Evolutionary conservation across 2,113 vertebrate species (phyloP).

Genomic region (Nothobranchius furzeri): DNA sequence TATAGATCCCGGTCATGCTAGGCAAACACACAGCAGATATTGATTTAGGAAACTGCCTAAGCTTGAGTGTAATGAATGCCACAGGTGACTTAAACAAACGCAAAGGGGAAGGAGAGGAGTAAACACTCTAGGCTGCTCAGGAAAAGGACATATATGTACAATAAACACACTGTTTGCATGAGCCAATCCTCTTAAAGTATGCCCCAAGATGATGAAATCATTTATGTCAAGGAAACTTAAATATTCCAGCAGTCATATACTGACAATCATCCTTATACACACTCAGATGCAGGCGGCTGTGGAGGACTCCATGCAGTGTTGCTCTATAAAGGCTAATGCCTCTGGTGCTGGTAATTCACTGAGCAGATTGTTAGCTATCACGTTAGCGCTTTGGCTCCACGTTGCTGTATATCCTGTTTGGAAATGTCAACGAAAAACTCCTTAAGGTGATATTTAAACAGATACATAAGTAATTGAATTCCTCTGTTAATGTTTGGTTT

Average conservation of each 20-base stretch:
- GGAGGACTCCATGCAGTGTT: slow-evolving; percentile 2
- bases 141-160: slow-evolving; percentile 1
- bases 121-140: not conserved
- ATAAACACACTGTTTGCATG: slow-evolving; percentile 6
- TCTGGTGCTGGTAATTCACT: not conserved
- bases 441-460: slow-evolving; percentile 4
- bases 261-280: slow-evolving; percentile 8
- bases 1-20: slow-evolving; percentile 37
- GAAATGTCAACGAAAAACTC: slow-evolving; percentile 12
- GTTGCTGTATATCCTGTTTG: not conserved
- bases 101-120: not conserved
- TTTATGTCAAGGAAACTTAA: slow-evolving; percentile 21
- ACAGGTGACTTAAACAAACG: slow-evolving; percentile 4
- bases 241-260: slow-evolving; percentile 24
- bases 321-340: slow-evolving; percentile 2
- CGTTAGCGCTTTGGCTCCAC: not conserved
- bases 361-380: slow-evolving; percentile 9
- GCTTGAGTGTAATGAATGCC: slow-evolving; percentile 12
- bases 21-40: slow-evolving; percentile 15
- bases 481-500: slow-evolving; percentile 8
- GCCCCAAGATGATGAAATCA: slow-evolving; percentile 26
- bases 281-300: not conserved
- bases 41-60: not conserved
- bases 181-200: slow-evolving; percentile 29
- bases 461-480: slow-evolving; percentile 6